These are phyloP conservation scores for Fopius arisanus DNA, from an alignment of 1,140 invertebrate genomes.

Conservation along the genomic window DNA sequence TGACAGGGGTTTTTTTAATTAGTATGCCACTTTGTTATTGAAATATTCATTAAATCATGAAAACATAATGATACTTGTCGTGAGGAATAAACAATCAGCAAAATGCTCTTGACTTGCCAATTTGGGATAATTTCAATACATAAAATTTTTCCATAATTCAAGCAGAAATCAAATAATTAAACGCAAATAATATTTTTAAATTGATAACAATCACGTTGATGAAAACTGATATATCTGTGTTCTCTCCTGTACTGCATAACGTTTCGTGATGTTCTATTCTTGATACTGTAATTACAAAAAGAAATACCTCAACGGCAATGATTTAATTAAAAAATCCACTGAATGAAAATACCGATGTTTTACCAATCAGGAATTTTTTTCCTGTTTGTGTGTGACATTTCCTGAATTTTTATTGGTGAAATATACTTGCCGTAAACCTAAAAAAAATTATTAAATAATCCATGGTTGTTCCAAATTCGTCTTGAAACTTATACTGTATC, in stretches of 20 bases:
- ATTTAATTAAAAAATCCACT: background rate
- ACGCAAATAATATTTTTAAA: background rate
- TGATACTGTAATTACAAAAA: background rate
- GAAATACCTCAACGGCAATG: background rate
- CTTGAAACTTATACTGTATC: slow-evolving; percentile 39
- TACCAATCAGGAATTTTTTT: background rate
- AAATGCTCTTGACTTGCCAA: slow-evolving; percentile 6
- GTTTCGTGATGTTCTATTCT: background rate
- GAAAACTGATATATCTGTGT: background rate
- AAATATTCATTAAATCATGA: background rate
- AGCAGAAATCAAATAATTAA: background rate
- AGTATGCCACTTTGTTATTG: too few species aligned
- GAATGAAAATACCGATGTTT: too few species aligned
- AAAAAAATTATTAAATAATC: slow-evolving; percentile 14
- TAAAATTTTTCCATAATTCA: background rate
- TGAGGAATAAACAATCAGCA: background rate
- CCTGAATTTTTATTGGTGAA: background rate
- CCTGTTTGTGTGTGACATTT: background rate
- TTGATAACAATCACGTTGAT: background rate
- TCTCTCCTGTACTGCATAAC: background rate
- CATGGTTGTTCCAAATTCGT: slow-evolving; percentile 10
- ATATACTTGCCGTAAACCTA: background rate
- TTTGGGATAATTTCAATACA: background rate
- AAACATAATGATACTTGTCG: slow-evolving; percentile 10
- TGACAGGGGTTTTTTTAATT: too few species aligned